These are phyloP conservation scores for Melolontha melolontha DNA, from an alignment of 2,888 invertebrate genomes.

Conservation along the genomic window DNA sequence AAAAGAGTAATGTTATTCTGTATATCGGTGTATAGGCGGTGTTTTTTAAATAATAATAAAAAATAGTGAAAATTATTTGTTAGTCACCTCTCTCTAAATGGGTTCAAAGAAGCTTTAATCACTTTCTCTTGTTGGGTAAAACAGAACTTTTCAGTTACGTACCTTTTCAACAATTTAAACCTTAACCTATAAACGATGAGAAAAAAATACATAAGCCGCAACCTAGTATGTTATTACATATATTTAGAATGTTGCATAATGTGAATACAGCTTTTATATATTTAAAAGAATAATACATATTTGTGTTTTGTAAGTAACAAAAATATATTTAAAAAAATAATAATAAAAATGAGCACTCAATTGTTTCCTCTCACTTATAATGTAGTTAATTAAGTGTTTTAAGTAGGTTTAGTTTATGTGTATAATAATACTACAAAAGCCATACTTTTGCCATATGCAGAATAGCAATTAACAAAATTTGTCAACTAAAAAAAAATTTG, in stretches of 20 bases:
- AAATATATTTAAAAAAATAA: constrained; percentile 36
- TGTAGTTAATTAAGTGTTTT: constrained; percentile 52
- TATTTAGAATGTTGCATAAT: constrained; percentile 44
- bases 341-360: constrained; percentile 51
- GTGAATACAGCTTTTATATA: constrained; percentile 47
- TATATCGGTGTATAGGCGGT: constrained; percentile 50
- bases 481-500: constrained; percentile 18
- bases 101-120: constrained; percentile 24
- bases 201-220: constrained; percentile 28
- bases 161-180: constrained; percentile 4
- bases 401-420: constrained; percentile 53
- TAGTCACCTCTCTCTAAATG: constrained; percentile 19
- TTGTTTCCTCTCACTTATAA: constrained; percentile 53
- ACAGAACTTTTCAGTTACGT: constrained; percentile 11
- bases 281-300: constrained; percentile 37
- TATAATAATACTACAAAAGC: constrained; percentile 47
- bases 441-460: constrained; percentile 60
- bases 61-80: constrained; percentile 8
- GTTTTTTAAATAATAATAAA: constrained; percentile 18
- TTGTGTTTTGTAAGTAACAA: constrained; percentile 38
- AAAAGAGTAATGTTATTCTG: constrained; percentile 52
- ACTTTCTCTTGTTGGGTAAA: constrained; percentile 8
- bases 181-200: constrained; percentile 15
- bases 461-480: constrained; percentile 51
- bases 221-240: constrained; percentile 35